Conservation (phyloP, 2,113 vertebrate genomes). For the Odontesthes bonariensis region DNA sequence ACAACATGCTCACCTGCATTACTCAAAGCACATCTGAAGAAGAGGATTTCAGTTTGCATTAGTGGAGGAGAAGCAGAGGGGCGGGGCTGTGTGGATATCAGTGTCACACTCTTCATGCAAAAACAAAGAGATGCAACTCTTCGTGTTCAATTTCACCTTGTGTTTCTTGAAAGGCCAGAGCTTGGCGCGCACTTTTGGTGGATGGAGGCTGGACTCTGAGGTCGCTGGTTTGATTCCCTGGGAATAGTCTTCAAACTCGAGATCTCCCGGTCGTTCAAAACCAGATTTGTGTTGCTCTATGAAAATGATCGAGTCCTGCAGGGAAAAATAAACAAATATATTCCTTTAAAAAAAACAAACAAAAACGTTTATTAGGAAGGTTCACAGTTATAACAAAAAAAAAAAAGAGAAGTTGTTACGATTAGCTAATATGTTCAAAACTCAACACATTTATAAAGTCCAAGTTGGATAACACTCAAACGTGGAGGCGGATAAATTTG, state of each 20-base stretch:
- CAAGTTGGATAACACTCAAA: no score
- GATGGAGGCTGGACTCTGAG: conserved; percentile 84
- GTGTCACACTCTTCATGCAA: background rate
- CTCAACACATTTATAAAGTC: no score
- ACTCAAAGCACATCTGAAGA: no score
- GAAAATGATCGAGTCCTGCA: conserved; percentile 85
- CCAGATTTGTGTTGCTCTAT: conserved; percentile 89
- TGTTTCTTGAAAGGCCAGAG: conserved; percentile 86
- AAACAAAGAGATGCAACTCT: background rate
- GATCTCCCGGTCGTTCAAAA: conserved; percentile 83
- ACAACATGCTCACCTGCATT: background rate
- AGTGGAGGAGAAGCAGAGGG: conserved; percentile 11
- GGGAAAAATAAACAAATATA: conserved; percentile 13
- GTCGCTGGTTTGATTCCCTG: conserved; percentile 82
- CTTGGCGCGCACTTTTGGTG: conserved; percentile 80
- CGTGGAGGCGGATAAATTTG: no score
- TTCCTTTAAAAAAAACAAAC: background rate
- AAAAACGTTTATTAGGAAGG: background rate
- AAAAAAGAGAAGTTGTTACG: no score
- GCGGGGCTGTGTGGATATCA: background rate
- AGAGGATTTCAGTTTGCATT: no score
- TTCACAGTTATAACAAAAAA: no score
- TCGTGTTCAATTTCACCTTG: conserved; percentile 79
- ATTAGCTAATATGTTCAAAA: no score
- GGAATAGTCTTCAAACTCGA: conserved; percentile 91